These are phyloP conservation scores for Molanna angustata DNA, from an alignment of 2,888 invertebrate species.

Conservation along the genomic window DNA sequence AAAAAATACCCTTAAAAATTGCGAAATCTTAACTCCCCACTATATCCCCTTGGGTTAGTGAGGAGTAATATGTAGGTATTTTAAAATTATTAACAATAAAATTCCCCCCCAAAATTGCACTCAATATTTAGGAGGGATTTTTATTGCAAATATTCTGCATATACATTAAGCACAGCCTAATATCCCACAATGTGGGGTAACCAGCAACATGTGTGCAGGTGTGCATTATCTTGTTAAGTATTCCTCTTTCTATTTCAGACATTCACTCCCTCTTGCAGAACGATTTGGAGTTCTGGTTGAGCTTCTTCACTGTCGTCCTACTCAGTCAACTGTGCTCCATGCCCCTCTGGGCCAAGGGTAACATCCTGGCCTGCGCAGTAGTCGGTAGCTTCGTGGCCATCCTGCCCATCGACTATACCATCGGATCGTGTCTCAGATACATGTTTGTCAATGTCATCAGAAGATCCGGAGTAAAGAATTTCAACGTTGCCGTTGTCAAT, in stretches of 20 bases:
- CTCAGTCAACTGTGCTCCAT: slow-evolving; percentile 50
- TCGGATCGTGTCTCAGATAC: slow-evolving; percentile 65
- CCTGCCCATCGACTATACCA: slow-evolving; percentile 61
- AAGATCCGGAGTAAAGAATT: slow-evolving; percentile 58
- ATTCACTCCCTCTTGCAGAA: slow-evolving; percentile 46
- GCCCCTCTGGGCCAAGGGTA: slow-evolving; percentile 52
- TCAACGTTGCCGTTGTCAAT: slow-evolving; percentile 55
- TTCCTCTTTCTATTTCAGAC: slow-evolving; percentile 45
- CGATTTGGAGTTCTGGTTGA: slow-evolving; percentile 62
- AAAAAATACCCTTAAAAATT: no score
- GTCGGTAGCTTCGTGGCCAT: slow-evolving; percentile 63
- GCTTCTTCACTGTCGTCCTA: slow-evolving; percentile 55
- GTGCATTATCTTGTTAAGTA: no score
- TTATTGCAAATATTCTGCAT: no score
- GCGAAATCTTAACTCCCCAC: no score
- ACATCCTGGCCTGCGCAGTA: slow-evolving; percentile 61
- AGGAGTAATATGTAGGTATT: no score
- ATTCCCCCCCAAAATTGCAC: no score
- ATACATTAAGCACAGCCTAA: no score
- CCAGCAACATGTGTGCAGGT: no score
- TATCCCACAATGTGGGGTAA: no score
- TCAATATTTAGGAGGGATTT: no score
- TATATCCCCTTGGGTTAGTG: no score
- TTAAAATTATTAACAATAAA: no score
- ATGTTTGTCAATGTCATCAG: slow-evolving; percentile 66